phyloP scores from a whole-genome alignment of 2,888 invertebrate species.

The Trachelus iudaicus region DNA sequence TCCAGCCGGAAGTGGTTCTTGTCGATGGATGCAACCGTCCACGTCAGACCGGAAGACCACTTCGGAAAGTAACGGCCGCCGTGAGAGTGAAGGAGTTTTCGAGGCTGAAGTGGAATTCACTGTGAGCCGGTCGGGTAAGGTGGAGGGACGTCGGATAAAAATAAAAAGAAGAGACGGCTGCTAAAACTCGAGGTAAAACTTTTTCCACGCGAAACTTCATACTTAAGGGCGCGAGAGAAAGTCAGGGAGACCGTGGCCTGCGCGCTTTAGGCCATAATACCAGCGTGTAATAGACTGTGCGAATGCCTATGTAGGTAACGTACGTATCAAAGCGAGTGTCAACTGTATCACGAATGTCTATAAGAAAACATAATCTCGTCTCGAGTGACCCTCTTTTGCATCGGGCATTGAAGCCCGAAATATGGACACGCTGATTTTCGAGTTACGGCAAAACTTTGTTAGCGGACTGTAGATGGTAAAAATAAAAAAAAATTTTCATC shows the following conservation, averaged over 20 bases:
- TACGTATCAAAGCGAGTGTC: constrained; percentile 20
- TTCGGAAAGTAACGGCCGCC: not conserved
- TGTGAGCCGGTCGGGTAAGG: not conserved
- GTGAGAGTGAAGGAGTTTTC: not conserved
- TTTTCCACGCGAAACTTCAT: constrained; percentile 34
- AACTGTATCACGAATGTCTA: not conserved
- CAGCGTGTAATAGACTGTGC: not conserved
- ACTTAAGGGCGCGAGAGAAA: constrained; percentile 19
- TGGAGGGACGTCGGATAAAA: not conserved
- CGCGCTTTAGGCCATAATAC: not conserved
- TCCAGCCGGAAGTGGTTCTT: not conserved
- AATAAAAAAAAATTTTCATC: not conserved
- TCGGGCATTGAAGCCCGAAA: not conserved
- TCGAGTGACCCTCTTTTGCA: not conserved
- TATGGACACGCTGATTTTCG: not conserved
- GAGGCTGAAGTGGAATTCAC: not conserved
- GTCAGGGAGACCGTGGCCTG: constrained; percentile 29
- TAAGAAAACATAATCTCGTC: not conserved
- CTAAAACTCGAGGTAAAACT: constrained; percentile 27
- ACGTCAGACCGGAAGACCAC: not conserved
- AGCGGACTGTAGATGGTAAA: not conserved
- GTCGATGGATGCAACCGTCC: not conserved
- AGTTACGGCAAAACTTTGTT: not conserved
- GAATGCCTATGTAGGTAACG: not conserved
- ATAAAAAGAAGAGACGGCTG: not conserved